Conservation (phyloP, 2,797 vertebrate genomes). For the Telmatherina bonti region DNA sequence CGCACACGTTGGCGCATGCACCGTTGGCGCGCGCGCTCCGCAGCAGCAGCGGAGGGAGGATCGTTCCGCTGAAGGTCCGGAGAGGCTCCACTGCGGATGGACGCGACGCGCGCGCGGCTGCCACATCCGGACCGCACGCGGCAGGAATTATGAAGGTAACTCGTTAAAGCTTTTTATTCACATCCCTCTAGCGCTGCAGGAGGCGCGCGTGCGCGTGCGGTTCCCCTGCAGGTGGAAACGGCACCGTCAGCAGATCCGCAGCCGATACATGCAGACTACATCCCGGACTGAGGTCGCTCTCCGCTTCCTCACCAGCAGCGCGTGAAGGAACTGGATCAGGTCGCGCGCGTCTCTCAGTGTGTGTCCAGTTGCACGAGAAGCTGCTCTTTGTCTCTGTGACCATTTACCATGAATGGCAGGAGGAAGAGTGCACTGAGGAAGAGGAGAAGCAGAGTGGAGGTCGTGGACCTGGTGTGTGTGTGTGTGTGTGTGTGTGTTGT, state of each 20-base stretch:
- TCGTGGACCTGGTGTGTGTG: not conserved
- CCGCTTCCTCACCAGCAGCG: conserved; percentile 21
- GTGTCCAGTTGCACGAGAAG: conserved; percentile 38
- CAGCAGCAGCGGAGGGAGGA: conserved; percentile 60
- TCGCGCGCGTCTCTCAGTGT: not conserved
- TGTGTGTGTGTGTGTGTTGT: not conserved
- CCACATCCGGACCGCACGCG: conserved; percentile 30
- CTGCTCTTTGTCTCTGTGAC: conserved; percentile 60
- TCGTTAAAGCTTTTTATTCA: not conserved
- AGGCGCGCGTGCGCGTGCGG: conserved; percentile 12
- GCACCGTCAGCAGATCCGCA: conserved; percentile 67
- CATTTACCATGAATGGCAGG: conserved; percentile 27
- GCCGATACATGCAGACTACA: conserved; percentile 33
- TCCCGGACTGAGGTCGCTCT: conserved; percentile 27
- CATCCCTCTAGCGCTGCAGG: not conserved
- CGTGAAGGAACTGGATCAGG: too few species aligned
- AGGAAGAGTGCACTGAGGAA: conserved; percentile 15
- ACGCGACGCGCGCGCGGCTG: not conserved
- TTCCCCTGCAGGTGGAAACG: conserved; percentile 51
- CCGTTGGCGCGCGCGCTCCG: conserved; percentile 31
- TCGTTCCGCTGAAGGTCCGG: conserved; percentile 51
- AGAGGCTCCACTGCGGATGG: conserved; percentile 43
- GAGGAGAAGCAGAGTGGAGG: conserved; percentile 17
- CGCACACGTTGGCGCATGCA: conserved; percentile 3
- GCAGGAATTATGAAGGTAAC: conserved; percentile 67